A percentile compares a stretch with the other conserved stretches of the same genome.
phyloP scores from a whole-genome alignment of 2,797 vertebrate species.

The Vireo griseus region DNA sequence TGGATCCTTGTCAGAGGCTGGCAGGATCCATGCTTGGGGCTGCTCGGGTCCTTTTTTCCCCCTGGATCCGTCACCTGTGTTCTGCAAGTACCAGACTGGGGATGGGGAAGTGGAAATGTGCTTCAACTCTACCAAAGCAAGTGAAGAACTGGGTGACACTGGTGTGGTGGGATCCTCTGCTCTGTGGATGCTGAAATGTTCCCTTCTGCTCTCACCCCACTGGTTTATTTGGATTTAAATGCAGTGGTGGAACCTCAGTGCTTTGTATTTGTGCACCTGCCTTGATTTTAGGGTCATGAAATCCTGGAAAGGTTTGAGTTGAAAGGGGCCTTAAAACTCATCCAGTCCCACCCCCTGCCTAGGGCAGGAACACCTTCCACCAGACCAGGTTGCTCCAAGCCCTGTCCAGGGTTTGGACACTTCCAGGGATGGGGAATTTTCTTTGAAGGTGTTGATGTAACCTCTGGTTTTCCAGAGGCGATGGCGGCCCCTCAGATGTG shows the following conservation, averaged over 20 bases:
- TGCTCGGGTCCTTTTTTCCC: neutral
- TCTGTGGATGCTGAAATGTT: accelerated
- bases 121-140: neutral
- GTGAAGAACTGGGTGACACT: neutral
- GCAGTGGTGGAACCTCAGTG: accelerated
- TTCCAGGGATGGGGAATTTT: neutral
- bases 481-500: constrained; percentile 80
- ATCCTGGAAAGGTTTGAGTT: neutral
- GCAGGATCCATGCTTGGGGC: neutral
- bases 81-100: neutral
- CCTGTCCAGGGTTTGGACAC: neutral
- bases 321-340: neutral
- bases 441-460: neutral
- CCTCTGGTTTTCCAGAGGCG: constrained; percentile 74
- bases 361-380: neutral
- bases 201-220: neutral
- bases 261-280: accelerated
- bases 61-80: accelerated
- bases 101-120: neutral
- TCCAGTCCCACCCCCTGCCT: neutral
- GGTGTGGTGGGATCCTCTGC: neutral
- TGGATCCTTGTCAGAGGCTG: neutral
- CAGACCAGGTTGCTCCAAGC: neutral
- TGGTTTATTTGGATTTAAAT: neutral
- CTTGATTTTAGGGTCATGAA: neutral